Conservation (phyloP, 2,888 invertebrate genomes). For the Belgica antarctica region DNA sequence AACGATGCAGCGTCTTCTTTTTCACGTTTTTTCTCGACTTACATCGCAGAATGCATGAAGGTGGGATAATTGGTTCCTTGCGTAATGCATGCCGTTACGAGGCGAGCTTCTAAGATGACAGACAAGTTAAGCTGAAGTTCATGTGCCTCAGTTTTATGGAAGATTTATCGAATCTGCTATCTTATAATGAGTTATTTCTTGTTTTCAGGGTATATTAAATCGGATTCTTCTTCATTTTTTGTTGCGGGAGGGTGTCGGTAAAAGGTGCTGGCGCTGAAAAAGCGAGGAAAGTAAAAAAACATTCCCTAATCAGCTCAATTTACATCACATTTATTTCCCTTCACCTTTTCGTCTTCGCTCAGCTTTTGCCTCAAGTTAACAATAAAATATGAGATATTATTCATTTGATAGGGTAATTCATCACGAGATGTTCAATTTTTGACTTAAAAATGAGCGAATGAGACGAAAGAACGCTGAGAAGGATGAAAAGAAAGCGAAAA, state of each 20-base stretch:
- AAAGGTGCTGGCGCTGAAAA: neutral
- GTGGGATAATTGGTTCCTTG: conserved; percentile 4
- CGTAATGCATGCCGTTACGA: neutral
- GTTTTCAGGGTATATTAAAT: conserved; percentile 31
- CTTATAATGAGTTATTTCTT: conserved; percentile 40
- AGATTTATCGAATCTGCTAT: conserved; percentile 38
- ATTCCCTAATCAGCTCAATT: conserved; percentile 9
- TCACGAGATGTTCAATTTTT: conserved; percentile 38
- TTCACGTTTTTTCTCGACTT: too few species aligned
- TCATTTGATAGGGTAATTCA: conserved; percentile 41
- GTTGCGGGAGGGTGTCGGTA: neutral
- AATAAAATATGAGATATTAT: conserved; percentile 37
- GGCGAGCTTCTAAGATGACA: neutral
- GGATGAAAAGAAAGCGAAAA: neutral
- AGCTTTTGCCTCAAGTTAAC: conserved; percentile 12
- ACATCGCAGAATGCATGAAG: neutral
- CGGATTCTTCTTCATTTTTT: too few species aligned
- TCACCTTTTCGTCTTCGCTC: neutral
- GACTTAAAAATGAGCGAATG: conserved; percentile 15
- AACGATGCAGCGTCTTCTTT: neutral
- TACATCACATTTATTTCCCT: neutral
- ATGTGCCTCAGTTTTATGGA: neutral
- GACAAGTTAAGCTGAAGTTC: neutral
- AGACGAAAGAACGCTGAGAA: neutral
- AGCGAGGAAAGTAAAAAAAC: neutral